Percentiles rank a stretch among this genome's conserved stretches.
Evolutionary conservation across 1,140 invertebrate species (phyloP).

Genomic region (Delia radicum): DNA sequence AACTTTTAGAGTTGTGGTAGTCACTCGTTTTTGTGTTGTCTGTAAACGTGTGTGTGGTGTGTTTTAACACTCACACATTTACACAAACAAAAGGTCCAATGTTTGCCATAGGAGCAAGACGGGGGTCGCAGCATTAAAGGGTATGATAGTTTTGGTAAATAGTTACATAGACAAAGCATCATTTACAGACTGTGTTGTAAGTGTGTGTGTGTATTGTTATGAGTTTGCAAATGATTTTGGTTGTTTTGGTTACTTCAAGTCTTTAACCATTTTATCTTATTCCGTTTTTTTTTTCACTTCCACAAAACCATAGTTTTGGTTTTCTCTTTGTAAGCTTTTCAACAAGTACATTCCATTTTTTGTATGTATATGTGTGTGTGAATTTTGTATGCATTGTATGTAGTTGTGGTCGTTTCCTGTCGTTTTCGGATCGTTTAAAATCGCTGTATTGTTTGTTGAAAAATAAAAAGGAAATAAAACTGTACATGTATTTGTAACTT

Average conservation of each 20-base stretch:
- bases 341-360: not conserved
- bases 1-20: not conserved
- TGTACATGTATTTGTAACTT: not conserved
- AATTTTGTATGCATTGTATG: not conserved
- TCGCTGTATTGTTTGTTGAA: not conserved
- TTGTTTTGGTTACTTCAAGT: not conserved
- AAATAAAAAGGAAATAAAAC: not conserved
- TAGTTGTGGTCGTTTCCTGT: not conserved
- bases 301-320: not conserved
- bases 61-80: not conserved
- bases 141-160: not conserved
- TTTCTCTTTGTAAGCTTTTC: not conserved
- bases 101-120: not conserved
- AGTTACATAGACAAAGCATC: not conserved
- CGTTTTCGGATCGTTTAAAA: conserved; percentile 9
- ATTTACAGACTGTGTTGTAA: not conserved
- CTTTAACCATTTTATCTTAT: not conserved
- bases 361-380: not conserved
- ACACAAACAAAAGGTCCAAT: not conserved
- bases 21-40: not conserved
- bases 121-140: not conserved
- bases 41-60: not conserved
- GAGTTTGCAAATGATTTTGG: not conserved
- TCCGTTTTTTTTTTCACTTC: not conserved
- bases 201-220: not conserved